Evolutionary conservation across 1,140 invertebrate genomes (phyloP).

Genomic region (Zaprionus davidi): DNA sequence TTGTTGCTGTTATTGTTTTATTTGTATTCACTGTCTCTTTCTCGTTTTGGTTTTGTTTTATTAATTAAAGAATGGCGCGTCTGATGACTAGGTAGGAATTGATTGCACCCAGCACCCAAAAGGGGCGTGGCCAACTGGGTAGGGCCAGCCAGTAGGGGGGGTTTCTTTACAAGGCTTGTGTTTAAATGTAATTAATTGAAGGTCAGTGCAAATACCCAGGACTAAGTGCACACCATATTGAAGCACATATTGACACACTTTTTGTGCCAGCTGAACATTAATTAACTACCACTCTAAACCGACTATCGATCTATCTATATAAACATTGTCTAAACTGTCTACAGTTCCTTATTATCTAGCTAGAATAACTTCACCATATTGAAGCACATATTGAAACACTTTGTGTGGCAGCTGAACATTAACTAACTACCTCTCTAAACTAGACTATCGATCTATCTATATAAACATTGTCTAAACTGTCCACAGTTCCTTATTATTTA

Average conservation of each 20-base stretch:
- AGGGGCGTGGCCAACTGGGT: not conserved
- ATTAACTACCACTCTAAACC: too few species aligned
- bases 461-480: too few species aligned
- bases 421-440: too few species aligned
- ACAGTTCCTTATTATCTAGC: too few species aligned
- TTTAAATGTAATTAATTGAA: not conserved
- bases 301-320: too few species aligned
- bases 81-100: slow-evolving; percentile 26
- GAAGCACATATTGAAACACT: not conserved
- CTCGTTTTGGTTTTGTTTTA: slow-evolving; percentile 49
- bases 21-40: slow-evolving; percentile 17
- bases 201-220: not conserved
- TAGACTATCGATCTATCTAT: too few species aligned
- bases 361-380: not conserved
- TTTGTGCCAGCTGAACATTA: too few species aligned
- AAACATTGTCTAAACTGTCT: too few species aligned
- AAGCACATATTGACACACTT: not conserved
- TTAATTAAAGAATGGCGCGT: slow-evolving; percentile 58
- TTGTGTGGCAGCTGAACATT: too few species aligned
- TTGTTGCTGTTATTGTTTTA: slow-evolving; percentile 15
- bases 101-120: slow-evolving; percentile 20
- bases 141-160: not conserved
- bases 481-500: too few species aligned
- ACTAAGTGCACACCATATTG: not conserved
- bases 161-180: slow-evolving; percentile 1